Conservation (phyloP, 2,888 invertebrate genomes). For the Oeneis ivallda region DNA sequence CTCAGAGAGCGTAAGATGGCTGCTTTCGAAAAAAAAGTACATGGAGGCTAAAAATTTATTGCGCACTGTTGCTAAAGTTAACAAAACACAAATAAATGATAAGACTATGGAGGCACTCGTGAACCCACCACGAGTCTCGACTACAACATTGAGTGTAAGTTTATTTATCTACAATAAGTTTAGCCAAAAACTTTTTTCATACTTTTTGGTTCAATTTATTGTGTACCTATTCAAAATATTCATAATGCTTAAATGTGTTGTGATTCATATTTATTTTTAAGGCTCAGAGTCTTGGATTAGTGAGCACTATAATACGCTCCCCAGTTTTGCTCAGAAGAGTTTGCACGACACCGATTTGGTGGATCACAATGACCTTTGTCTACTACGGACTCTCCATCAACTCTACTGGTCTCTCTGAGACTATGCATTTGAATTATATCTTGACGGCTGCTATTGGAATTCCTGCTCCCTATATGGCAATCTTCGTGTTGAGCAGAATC, state of each 20-base stretch:
- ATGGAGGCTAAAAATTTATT: slow-evolving; percentile 81
- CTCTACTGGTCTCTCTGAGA: slow-evolving; percentile 84
- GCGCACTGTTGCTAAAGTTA: slow-evolving; percentile 29
- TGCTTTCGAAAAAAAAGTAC: slow-evolving; percentile 84
- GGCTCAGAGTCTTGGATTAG: slow-evolving; percentile 27
- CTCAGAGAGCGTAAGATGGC: slow-evolving; percentile 88
- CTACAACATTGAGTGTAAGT: slow-evolving; percentile 22
- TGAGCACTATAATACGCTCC: slow-evolving; percentile 71
- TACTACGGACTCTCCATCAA: slow-evolving; percentile 88
- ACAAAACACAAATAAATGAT: slow-evolving; percentile 29
- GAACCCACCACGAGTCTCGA: slow-evolving; percentile 23
- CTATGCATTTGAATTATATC: slow-evolving; percentile 86
- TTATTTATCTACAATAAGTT: too few relatives aligned
- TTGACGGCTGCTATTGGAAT: slow-evolving; percentile 82
- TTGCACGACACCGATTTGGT: slow-evolving; percentile 84
- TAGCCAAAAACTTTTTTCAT: too few relatives aligned
- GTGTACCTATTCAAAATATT: too few relatives aligned
- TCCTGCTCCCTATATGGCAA: slow-evolving; percentile 73
- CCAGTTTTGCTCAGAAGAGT: slow-evolving; percentile 76
- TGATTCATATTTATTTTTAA: background rate
- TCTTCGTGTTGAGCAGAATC: background rate
- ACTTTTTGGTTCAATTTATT: too few relatives aligned
- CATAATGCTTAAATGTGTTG: too few relatives aligned
- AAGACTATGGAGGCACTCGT: slow-evolving; percentile 25
- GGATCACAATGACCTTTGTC: slow-evolving; percentile 86